phyloP scores from a whole-genome alignment of 2,888 invertebrate genomes.

The Ornithoptera priamus region DNA sequence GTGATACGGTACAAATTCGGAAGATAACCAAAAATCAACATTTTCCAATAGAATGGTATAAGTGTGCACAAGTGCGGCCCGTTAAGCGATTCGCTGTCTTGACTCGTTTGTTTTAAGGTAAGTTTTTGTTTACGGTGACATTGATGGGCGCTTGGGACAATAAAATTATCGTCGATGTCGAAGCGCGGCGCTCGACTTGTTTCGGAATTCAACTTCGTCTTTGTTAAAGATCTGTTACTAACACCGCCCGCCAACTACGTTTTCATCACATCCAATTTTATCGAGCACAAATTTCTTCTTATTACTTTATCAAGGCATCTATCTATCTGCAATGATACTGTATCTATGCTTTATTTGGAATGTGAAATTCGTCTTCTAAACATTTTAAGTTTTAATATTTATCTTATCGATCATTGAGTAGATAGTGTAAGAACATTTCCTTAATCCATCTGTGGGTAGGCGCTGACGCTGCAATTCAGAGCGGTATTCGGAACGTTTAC shows the following conservation, averaged over 20 bases:
- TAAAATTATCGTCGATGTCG: slow-evolving; percentile 70
- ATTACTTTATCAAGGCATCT: neutral
- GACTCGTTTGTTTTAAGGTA: slow-evolving; percentile 53
- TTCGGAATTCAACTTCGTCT: slow-evolving; percentile 69
- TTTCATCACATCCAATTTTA: slow-evolving; percentile 27
- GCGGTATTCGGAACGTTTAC: slow-evolving; percentile 63
- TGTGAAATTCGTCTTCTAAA: neutral
- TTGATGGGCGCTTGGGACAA: slow-evolving; percentile 56
- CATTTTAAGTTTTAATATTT: neutral
- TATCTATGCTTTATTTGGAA: neutral
- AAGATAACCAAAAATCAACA: slow-evolving; percentile 66
- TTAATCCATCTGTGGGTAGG: slow-evolving; percentile 19
- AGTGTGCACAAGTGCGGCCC: slow-evolving; percentile 45
- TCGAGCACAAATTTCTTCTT: neutral
- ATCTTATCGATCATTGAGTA: neutral
- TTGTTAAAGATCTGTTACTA: slow-evolving; percentile 57
- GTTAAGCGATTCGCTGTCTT: slow-evolving; percentile 58
- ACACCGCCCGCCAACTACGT: slow-evolving; percentile 42
- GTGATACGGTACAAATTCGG: slow-evolving; percentile 68
- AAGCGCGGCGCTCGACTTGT: slow-evolving; percentile 61
- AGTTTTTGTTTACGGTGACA: slow-evolving; percentile 53
- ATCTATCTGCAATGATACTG: too few species aligned
- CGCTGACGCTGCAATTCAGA: slow-evolving; percentile 51
- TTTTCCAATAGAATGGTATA: slow-evolving; percentile 65
- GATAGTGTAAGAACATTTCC: slow-evolving; percentile 1